Percentiles rank a stretch among this genome's conserved stretches.
Evolutionary conservation across 2,797 vertebrate genomes (phyloP).

Genomic region (Alfaro cultratus): DNA sequence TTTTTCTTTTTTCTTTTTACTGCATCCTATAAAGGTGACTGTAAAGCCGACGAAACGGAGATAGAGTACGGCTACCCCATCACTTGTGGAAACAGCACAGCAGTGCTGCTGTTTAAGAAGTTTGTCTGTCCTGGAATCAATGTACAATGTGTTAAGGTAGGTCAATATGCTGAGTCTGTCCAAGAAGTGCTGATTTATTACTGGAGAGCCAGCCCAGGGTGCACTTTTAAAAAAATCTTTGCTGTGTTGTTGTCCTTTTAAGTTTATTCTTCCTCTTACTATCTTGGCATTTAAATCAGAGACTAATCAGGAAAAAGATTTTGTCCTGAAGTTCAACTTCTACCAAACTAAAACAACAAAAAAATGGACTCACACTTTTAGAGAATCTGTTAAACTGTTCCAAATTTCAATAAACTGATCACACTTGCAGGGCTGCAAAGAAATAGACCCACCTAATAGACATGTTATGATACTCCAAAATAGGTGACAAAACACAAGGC

Average conservation of each 20-base stretch:
- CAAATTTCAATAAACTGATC: not conserved
- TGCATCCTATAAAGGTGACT: constrained; percentile 47
- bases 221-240: not conserved
- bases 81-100: constrained; percentile 93
- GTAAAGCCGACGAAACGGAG: constrained; percentile 67
- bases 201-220: not conserved
- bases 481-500: not conserved
- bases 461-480: not conserved
- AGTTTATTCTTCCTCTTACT: not conserved
- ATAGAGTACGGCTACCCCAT: constrained; percentile 93
- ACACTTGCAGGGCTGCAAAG: not conserved
- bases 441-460: not conserved
- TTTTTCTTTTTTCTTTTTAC: constrained; percentile 8
- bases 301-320: not conserved
- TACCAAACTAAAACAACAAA: not conserved
- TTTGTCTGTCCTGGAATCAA: constrained; percentile 97
- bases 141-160: constrained; percentile 92
- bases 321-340: not conserved
- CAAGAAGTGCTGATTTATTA: not conserved
- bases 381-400: not conserved
- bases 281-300: not conserved
- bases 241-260: not conserved
- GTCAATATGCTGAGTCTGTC: not conserved
- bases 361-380: not conserved
- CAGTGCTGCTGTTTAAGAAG: constrained; percentile 93